A percentile compares a stretch with the other conserved stretches of the same genome.
phyloP scores from a whole-genome alignment of 2,797 vertebrate genomes.

The Cossypha polioptera region DNA sequence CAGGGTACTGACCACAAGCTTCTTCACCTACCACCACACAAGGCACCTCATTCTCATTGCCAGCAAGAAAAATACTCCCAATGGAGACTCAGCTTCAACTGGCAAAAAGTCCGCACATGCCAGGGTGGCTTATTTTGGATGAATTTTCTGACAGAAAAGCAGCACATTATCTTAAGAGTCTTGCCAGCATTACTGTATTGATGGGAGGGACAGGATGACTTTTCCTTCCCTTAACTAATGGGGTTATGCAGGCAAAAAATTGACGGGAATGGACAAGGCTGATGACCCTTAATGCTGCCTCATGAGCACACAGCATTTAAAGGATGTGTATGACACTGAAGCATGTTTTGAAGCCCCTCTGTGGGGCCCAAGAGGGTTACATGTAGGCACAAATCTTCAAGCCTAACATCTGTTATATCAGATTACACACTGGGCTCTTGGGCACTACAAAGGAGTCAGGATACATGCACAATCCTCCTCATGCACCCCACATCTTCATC shows the following conservation, averaged over 20 bases:
- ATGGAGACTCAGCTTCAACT: background rate
- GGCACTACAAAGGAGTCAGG: background rate
- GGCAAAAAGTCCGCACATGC: background rate
- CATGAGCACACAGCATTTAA: background rate
- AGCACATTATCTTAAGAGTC: background rate
- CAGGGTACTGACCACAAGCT: background rate
- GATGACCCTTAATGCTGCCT: conserved; percentile 20
- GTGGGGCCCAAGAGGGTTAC: background rate
- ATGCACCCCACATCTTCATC: background rate
- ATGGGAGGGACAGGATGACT: background rate
- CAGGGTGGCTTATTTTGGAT: background rate
- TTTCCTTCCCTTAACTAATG: conserved; percentile 21
- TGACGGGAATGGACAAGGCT: background rate
- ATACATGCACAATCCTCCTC: background rate
- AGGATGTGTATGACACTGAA: background rate
- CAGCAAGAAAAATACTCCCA: background rate
- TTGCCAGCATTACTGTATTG: background rate
- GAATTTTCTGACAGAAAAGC: background rate
- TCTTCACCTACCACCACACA: background rate
- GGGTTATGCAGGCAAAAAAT: background rate
- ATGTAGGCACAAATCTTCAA: background rate
- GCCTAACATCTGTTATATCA: background rate
- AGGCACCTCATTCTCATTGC: background rate
- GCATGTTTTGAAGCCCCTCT: background rate
- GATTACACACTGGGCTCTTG: background rate